Base-by-base conservation (phyloP, 2,888 invertebrate genomes). In the Protophormia terraenovae region DNA sequence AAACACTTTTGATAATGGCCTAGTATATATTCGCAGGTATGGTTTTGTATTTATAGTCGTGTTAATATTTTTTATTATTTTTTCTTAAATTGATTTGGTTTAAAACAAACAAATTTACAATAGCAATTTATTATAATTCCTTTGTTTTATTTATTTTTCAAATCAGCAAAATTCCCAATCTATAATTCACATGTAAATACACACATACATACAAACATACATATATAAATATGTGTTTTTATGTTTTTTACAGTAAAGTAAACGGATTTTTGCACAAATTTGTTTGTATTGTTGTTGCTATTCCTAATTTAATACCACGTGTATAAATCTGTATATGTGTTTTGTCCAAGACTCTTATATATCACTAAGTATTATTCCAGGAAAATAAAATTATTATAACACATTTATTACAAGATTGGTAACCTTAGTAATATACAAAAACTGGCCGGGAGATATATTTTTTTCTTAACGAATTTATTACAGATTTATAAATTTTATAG, bases 61-160 rank as follows among this genome's bases (percentile, higher is more conserved):
- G 53, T 73, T 41, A 60, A 32, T 32, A 60, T n/a, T 60, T 32
- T 41, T 64, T 66, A 22, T n/a, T 41, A 38, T n/a, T n/a, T n/a
- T n/a, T n/a, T n/a, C n/a, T n/a, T n/a, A n/a, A n/a, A n/a, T 77
- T 64, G 62, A 64, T 24, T 41, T 10, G n/a, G 50, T 47, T 35
- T 73, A n/a, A 32, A 41, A n/a, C n/a, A 55, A 55, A 76, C 7
- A 27, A 55, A 32, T 55, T 45, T 22, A 67, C 22, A 45, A 24
- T 35, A 55, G 32, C 19, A 58, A 77, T 77, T 58, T 32, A 62
- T 27, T 47, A 47, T 32, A 38, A 53, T 53, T 66, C n/a, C 4
- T 66, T 76, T 76, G 76, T 55, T 76, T 66, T 76, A 66, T 41
- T 64, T 53, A 75, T 24, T 50, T 53, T 27, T 14, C 6, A 53